phyloP scores from a whole-genome alignment of 2,797 vertebrate genomes.

The Saxicola maurus region DNA sequence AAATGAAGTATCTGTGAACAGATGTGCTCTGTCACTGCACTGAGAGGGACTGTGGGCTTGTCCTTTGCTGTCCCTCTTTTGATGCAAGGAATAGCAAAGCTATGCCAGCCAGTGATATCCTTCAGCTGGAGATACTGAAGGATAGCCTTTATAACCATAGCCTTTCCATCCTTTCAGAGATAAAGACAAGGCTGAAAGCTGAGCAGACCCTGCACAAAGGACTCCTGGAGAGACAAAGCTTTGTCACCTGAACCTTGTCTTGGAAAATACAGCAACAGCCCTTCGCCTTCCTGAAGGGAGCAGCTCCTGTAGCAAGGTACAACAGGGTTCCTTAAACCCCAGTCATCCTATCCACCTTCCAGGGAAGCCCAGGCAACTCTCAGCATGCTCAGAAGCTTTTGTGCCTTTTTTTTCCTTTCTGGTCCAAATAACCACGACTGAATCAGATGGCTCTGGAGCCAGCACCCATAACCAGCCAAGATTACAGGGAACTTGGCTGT shows the following conservation, averaged over 20 bases:
- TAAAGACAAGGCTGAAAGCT: neutral
- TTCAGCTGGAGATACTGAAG: neutral
- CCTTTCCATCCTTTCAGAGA: neutral
- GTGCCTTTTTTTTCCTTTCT: neutral
- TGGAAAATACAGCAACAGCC: neutral
- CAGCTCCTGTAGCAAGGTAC: neutral
- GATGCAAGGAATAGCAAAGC: neutral
- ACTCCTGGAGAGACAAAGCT: neutral
- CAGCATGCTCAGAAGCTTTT: neutral
- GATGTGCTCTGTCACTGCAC: neutral
- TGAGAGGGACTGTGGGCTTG: neutral
- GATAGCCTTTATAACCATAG: neutral
- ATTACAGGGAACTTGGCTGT: neutral
- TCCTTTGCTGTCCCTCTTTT: neutral
- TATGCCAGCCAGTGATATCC: neutral
- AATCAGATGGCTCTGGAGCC: neutral
- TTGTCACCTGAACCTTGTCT: neutral
- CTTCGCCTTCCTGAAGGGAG: neutral
- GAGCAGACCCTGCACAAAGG: neutral
- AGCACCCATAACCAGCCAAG: neutral
- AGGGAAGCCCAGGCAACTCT: neutral
- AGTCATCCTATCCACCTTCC: neutral
- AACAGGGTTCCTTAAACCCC: neutral
- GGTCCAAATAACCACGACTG: neutral
- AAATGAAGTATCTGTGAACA: neutral